phyloP scores from a whole-genome alignment of 2,888 invertebrate species.

The Nomada ferruginata region DNA sequence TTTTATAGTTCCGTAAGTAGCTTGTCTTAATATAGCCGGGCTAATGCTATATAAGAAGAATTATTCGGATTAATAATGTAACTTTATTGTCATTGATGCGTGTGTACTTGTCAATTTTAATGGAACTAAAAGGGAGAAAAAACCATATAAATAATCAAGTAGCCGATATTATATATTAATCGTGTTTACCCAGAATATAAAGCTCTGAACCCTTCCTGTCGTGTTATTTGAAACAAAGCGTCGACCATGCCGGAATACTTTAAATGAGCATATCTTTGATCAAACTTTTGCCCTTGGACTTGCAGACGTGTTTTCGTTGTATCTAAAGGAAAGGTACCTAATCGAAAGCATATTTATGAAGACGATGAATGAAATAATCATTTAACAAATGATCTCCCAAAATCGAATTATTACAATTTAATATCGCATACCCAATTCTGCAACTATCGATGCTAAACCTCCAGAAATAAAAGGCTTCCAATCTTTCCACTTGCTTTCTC shows the following conservation, averaged over 20 bases:
- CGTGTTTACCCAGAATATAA: slow-evolving; percentile 92
- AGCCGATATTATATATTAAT: neutral
- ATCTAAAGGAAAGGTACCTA: slow-evolving; percentile 98
- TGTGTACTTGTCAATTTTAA: neutral
- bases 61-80: neutral
- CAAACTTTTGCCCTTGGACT: slow-evolving; percentile 95
- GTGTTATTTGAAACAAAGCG: slow-evolving; percentile 93
- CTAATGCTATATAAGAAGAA: slow-evolving; percentile 89
- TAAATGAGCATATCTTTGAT: slow-evolving; percentile 89
- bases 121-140: neutral
- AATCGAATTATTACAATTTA: slow-evolving; percentile 6
- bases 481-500: slow-evolving; percentile 93
- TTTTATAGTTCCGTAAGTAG: slow-evolving; percentile 98
- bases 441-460: slow-evolving; percentile 95
- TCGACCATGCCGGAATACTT: slow-evolving; percentile 96
- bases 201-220: slow-evolving; percentile 93
- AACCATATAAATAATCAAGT: neutral
- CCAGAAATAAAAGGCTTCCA: slow-evolving; percentile 98
- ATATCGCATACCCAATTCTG: slow-evolving; percentile 92
- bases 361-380: neutral
- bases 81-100: neutral
- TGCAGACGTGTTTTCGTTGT: slow-evolving; percentile 97
- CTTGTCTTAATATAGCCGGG: slow-evolving; percentile 96
- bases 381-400: neutral
- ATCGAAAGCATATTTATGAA: slow-evolving; percentile 45